These are phyloP conservation scores for Irena cyanogastra DNA, from an alignment of 2,113 vertebrate species.

Conservation along the genomic window DNA sequence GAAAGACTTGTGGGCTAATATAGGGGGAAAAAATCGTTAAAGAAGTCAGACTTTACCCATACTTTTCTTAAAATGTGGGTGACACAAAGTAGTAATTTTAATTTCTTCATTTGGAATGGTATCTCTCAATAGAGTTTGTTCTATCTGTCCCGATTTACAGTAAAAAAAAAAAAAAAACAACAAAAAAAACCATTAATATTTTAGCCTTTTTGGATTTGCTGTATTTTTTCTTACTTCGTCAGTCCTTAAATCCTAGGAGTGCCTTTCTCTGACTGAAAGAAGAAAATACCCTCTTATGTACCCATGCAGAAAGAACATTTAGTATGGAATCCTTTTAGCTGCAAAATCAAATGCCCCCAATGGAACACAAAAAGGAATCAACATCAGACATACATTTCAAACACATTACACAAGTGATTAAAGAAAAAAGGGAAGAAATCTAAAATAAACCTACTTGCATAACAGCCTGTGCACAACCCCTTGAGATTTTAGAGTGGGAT, in stretches of 20 bases:
- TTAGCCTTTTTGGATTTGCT: background rate
- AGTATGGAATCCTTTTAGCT: background rate
- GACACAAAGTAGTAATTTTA: background rate
- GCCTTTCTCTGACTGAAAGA: background rate
- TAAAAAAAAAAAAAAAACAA: no score
- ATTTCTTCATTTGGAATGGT: background rate
- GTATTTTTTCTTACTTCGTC: background rate
- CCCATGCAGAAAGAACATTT: background rate
- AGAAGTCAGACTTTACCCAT: background rate
- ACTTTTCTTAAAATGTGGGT: background rate
- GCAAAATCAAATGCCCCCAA: background rate
- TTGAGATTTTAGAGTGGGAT: background rate
- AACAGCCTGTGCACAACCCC: background rate
- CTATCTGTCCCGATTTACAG: background rate
- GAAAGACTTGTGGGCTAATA: background rate
- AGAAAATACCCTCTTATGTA: background rate
- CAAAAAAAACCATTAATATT: no score
- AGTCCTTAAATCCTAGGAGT: background rate
- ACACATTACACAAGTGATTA: background rate
- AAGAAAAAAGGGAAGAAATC: background rate
- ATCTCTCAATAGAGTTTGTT: background rate
- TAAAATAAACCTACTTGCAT: background rate
- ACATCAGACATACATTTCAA: background rate
- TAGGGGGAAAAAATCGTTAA: background rate
- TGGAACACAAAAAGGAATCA: background rate